Base-by-base conservation (phyloP, 2,888 invertebrate species). In the Epinotia demarniana region DNA sequence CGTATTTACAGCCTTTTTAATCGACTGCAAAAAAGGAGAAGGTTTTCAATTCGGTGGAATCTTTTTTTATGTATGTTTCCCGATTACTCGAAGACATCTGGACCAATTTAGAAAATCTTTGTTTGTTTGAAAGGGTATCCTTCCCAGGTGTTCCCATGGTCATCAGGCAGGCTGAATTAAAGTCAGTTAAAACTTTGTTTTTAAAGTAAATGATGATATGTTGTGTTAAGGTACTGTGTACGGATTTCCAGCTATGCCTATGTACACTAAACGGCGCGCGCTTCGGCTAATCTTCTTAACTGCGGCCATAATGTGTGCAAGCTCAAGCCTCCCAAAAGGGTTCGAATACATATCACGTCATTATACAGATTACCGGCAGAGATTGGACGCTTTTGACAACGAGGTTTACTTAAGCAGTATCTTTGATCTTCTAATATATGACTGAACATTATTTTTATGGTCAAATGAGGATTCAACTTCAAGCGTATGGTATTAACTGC, bases 271-370 rank as follows among this genome's bases (percentile, higher is more conserved):
- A 58, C 69, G 58, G 39, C 49, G 58, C 55, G 64, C 58, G 49
- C 58, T 64, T 18, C 19, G n/a, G 58, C 74, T 75, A 75, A 70
- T 70, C 69, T 74, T 33, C 74, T 69, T 70, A 74, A 70, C 53
- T 74, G 46, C 57, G 69, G 69, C 63, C 63, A n/a, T 62, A 43
- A 74, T 64, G 46, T 74, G 57, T 27, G 55, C 43, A 58, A 33
- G 57, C 57, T 19, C 43, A 43, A 43, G 68, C 57, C 6, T 67
- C 57, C 68, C 33, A 49, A 70, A 75, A 67, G 66, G 73, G 60
- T 73, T 66, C 60, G 49, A 53, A 67, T 61, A 57, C 58, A 49
- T 67, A 60, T 73, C 19, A 73, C 67, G 19, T 69, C 68, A 46
- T 62, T 69, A 63, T 55, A 46, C 62, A 16, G 61, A 62, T 46